These are phyloP conservation scores for Dendrolimus kikuchii DNA, from an alignment of 1,140 invertebrate species.

Conservation along the genomic window DNA sequence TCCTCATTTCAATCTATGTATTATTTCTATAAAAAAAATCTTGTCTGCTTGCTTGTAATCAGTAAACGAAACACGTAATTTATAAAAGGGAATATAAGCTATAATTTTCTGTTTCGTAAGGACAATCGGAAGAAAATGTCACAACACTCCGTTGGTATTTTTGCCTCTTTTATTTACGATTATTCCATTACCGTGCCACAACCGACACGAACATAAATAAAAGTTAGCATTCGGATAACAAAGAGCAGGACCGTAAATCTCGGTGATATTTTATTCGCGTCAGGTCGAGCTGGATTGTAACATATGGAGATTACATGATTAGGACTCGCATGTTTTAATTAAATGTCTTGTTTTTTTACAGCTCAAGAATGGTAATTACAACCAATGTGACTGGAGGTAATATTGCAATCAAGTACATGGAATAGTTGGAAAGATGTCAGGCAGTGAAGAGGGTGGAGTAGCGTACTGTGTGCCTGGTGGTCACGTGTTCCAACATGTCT, in stretches of 20 bases:
- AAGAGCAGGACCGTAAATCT: constrained; percentile 8
- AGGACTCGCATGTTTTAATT: too few relatives aligned
- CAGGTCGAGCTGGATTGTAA: too few relatives aligned
- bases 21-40: too few relatives aligned
- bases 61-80: too few relatives aligned
- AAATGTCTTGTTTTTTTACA: constrained; percentile 16
- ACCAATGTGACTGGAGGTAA: background rate
- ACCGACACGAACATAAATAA: constrained; percentile 11
- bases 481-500: constrained; percentile 52
- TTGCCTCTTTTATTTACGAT: constrained; percentile 20
- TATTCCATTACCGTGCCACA: constrained; percentile 11
- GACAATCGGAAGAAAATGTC: constrained; percentile 8
- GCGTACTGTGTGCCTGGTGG: constrained; percentile 62
- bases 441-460: constrained; percentile 20
- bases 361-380: constrained; percentile 8
- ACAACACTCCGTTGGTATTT: constrained; percentile 2
- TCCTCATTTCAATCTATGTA: too few relatives aligned
- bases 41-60: too few relatives aligned
- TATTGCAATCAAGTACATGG: background rate
- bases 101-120: background rate
- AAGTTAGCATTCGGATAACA: constrained; percentile 9
- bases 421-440: constrained; percentile 24
- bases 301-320: too few relatives aligned
- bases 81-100: too few relatives aligned
- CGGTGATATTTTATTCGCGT: background rate